Base-by-base conservation (phyloP, 2,797 vertebrate genomes). In the Thalassophryne amazonica region DNA sequence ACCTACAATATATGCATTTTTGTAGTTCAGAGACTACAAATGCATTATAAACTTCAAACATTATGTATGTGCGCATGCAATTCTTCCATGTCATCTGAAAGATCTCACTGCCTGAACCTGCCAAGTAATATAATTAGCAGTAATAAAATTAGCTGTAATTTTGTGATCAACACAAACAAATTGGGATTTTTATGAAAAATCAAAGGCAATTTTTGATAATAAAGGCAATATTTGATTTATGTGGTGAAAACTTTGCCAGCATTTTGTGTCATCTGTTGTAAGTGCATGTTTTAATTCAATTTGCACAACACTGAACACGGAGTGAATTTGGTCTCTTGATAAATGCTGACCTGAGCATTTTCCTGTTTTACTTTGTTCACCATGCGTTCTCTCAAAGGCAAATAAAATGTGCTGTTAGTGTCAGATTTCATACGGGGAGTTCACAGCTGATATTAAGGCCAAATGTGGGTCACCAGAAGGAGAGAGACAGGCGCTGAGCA, bases 391-490 rank as follows among this genome's bases (percentile, higher is more conserved):
- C 63, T 63, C 60, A 43, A 51, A 79, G 56, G 52, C 50, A 73
- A 45, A 69, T 43, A 47, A 72, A 72, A 70, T 63, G 23, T 68
- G 47, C 64, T 75, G 50, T 47, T 60, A 28, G 37, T 61, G 50
- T 73, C 36, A 72, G 13, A 69, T 69, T 74, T 62, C 18, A 48
- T 23, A 43, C 34, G 14, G 2, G 28, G 14, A 50, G 39, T 75
- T 75, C 56, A 53, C 51, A 43, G 47, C 36, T 38, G 65, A 66
- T 69, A 60, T 60, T 46, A 33, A 51, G 59, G 47, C 63, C 78
- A 73, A 73, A 78, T 83, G 65, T 78, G 63, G 80, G 81, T 79
- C 75, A 75, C 53, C 38, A 46, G 45, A 33, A 58, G 64, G 47
- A 47, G 40, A 47, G 37, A 36, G 41, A 43, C 42, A 55, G 29